Percentiles rank a stretch among this genome's conserved stretches.
Conservation (phyloP, 2,113 vertebrate species). For the Progne subis region DNA sequence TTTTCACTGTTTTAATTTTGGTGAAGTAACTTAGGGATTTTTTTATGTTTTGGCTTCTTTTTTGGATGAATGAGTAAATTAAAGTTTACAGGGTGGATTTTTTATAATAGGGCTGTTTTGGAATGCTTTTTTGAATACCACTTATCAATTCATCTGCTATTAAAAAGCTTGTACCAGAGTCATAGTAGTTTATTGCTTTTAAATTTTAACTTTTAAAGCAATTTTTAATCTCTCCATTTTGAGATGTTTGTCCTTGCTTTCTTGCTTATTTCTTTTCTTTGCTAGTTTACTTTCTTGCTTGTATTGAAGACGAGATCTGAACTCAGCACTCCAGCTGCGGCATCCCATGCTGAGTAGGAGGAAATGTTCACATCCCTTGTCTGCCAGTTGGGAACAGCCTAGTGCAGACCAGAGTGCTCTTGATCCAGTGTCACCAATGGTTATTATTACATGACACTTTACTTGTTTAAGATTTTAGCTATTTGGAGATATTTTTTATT, state of each 20-base stretch:
- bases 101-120: not conserved
- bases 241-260: not conserved
- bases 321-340: not conserved
- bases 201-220: not conserved
- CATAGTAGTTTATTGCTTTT: not conserved
- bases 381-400: not conserved
- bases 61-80: not conserved
- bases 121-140: not conserved
- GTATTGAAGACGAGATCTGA: not conserved
- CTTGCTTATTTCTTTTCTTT: not conserved
- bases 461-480: not conserved
- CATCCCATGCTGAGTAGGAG: not conserved
- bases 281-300: not conserved
- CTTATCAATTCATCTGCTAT: not conserved
- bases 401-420: not conserved
- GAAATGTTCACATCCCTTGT: not conserved
- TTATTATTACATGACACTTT: not conserved
- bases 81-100: not conserved
- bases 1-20: not conserved
- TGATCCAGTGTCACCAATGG: not conserved
- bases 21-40: accelerated
- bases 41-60: not conserved
- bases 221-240: not conserved
- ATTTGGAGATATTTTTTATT: not conserved
- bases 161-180: not conserved